Evolutionary conservation across 2,113 vertebrate genomes (phyloP), one percentile per base, ranked within the genome.

Genomic region (Mastomys coucha): DNA sequence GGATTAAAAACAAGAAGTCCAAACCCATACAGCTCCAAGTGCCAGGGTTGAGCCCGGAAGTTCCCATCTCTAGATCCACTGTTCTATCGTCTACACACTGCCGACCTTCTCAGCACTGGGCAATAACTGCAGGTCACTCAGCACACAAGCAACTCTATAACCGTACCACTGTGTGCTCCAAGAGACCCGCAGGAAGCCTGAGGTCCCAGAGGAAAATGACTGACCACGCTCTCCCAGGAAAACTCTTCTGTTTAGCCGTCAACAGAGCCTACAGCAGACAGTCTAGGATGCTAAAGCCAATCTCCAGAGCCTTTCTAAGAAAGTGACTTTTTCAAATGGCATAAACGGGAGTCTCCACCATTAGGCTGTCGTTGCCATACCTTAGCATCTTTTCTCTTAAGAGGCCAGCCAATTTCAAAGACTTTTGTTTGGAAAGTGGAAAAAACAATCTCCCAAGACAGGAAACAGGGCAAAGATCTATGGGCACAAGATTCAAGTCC

Each of bases 331-430:
- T 53, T 8, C 78, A 33, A 80, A 33, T 0, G 0, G 36, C 72
- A 24, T 39, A 51, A 63, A 33, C 45, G 14, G 13, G 49, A 63
- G 73, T 65, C n/a, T 20, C 65, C 33, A 70, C 22, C 42, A 88
- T 92, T 56, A 89, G n/a, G 69, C 65, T 58, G 28, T 56, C 33
- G 56, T 56, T 14, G 17, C 49, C 7, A 5, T 12, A 19, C 39
- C 58, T 13, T 69, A 28, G 16, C 51, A 45, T 65, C 51, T 53
- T 26, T 88, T 45, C 24, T 28, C 49, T 82, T 53, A 63, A 28
- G 84, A 93, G 51, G 14, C 42, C 69, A 80, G 22, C 24, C 85
- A 90, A n/a, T 69, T 53, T 88, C 88, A 91, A 80, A 92, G 80
- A 45, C 33, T 16, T 72, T 75, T 42, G 39, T 84, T 58, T 67